These are phyloP conservation scores for Tupaia tana DNA, from an alignment of 2,113 vertebrate species.

Conservation along the genomic window DNA sequence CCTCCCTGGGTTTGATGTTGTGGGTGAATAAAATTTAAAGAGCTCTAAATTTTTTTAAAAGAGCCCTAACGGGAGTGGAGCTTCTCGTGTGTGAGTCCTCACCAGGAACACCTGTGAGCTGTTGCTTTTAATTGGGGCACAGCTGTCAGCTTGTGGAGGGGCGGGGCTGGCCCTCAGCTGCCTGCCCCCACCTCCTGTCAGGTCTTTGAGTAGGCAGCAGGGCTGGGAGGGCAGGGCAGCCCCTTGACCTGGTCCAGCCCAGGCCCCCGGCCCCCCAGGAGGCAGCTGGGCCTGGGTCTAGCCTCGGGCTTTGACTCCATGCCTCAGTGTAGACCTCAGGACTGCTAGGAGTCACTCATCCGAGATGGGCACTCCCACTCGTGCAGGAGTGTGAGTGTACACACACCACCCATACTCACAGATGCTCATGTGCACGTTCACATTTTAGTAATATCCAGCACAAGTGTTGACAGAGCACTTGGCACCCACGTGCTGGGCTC, in stretches of 20 bases:
- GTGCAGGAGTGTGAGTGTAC: background rate
- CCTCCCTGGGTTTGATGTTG: constrained; percentile 88
- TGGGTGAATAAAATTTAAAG: constrained; percentile 91
- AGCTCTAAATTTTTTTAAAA: constrained; percentile 89
- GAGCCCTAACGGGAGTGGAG: constrained; percentile 87
- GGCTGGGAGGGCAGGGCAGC: background rate
- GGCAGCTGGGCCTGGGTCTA: background rate
- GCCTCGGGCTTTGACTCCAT: background rate
- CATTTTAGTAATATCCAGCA: background rate
- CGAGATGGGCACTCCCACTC: background rate
- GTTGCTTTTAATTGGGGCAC: constrained; percentile 89
- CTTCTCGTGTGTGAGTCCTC: constrained; percentile 86
- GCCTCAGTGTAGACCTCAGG: background rate
- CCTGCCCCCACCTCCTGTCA: background rate
- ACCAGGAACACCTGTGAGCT: constrained; percentile 88
- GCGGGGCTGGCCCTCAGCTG: constrained; percentile 79
- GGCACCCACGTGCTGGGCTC: rapidly evolving
- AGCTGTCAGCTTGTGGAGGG: constrained; percentile 85
- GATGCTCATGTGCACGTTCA: background rate
- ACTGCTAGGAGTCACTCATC: background rate
- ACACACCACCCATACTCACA: background rate
- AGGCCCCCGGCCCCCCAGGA: background rate
- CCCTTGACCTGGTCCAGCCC: background rate
- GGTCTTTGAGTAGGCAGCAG: background rate
- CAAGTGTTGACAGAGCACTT: rapidly evolving